Base-by-base conservation (phyloP, 2,113 vertebrate genomes). In the Trichechus manatus region DNA sequence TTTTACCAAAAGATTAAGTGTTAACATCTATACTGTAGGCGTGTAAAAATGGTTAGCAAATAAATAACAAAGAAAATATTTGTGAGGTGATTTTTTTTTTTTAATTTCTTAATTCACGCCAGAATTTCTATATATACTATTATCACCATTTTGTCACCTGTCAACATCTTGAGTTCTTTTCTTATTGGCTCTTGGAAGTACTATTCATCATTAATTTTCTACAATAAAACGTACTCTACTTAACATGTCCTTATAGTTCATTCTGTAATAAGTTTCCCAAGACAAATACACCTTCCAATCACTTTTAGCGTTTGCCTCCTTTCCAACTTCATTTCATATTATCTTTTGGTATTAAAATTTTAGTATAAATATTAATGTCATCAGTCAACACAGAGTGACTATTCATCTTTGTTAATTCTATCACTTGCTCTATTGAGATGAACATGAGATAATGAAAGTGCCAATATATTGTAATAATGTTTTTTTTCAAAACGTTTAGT, bases 341-440 rank as follows among this genome's bases (percentile, higher is more conserved):
- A 27, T 66, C 7, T 91, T 74, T 85, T 82, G 75, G 36, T 59
- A 29, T 91, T 59, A 47, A 42, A 47, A 39, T 22, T 83, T 82
- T 53, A 77, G 31, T 85, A 66, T 86, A 74, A 94, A 77, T 94
- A 70, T 92, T 61, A 78, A 79, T 87, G 50, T 78, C 6, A 47
- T 83, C 39, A 36, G 1, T 84, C 9, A 89, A n/a, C 27, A 74
- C n/a, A 87, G 8, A 80, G 5, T 77, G 19, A 27, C 33, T 84
- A 44, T 75, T 93, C 17, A 86, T 94, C 47, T 68, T 94, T 81
- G 14, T 81, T 89, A 56, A 63, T 64, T 92, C 17, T 95, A 78
- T 74, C 25, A 75, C 1, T 91, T 94, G 14, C 22, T 92, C 47
- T 92, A 68, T 85, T 81, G 89, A 81, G 31, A 89, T 89, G 56